Evolutionary conservation across 2,797 vertebrate species (phyloP).

Genomic region (Gymnocypris eckloni): DNA sequence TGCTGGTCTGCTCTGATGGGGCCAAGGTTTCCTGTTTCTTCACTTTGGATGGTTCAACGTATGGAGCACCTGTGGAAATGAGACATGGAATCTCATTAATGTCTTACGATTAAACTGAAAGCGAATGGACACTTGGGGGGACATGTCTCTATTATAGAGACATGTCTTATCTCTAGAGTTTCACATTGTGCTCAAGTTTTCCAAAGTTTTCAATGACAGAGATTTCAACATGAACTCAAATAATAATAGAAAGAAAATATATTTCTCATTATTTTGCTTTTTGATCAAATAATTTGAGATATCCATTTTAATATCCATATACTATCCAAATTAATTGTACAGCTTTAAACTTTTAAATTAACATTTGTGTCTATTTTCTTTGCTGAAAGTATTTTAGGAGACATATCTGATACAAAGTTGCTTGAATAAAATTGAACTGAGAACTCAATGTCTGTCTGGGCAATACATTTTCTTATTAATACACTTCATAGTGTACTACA

Average conservation of each 20-base stretch:
- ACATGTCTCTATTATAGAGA: too few species aligned
- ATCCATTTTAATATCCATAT: neutral
- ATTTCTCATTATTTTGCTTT: neutral
- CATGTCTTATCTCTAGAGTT: neutral
- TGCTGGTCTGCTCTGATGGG: slow-evolving; percentile 52
- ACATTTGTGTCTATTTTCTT: neutral
- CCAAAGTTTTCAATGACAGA: neutral
- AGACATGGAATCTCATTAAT: neutral
- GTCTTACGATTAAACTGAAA: neutral
- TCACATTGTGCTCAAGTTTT: neutral
- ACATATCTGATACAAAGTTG: neutral
- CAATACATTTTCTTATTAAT: neutral
- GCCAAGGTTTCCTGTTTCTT: slow-evolving; percentile 15
- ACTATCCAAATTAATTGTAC: neutral
- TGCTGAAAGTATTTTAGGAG: neutral
- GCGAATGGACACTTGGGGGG: neutral
- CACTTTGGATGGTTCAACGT: slow-evolving; percentile 32
- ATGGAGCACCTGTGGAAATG: slow-evolving; percentile 63
- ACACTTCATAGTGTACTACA: neutral
- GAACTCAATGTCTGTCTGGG: neutral
- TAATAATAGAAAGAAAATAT: too few species aligned
- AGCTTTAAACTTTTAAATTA: neutral
- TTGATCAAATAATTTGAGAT: neutral
- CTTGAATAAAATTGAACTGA: neutral
- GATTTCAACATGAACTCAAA: neutral